Evolutionary conservation across 2,797 vertebrate genomes (phyloP).

Genomic region (Monodelphis domestica): DNA sequence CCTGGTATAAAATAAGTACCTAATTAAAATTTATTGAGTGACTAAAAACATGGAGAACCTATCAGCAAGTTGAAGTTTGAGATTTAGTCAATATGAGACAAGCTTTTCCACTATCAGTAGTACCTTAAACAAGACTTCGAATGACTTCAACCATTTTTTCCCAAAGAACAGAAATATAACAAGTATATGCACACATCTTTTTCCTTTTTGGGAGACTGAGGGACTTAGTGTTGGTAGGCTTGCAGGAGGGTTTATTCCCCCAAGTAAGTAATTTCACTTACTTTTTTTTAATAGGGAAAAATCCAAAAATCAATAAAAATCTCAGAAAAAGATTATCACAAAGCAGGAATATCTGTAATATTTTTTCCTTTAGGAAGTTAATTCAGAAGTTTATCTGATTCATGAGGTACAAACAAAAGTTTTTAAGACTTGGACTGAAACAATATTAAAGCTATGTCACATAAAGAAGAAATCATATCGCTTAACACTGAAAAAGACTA

Average conservation of each 20-base stretch:
- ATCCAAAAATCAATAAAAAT: constrained; percentile 17
- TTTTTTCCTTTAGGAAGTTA: neutral
- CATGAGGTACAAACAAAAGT: constrained; percentile 44
- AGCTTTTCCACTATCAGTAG: neutral
- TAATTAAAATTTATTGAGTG: constrained; percentile 47
- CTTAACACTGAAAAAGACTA: constrained; percentile 10
- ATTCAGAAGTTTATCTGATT: neutral
- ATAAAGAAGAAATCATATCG: constrained; percentile 50
- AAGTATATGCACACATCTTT: neutral
- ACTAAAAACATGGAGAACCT: neutral
- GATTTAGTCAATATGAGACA: neutral
- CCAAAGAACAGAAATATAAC: neutral
- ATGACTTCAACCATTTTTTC: neutral
- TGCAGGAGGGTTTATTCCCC: neutral
- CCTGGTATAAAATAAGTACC: neutral
- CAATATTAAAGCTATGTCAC: constrained; percentile 44
- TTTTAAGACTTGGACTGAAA: constrained; percentile 27
- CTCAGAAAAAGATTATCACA: constrained; percentile 52
- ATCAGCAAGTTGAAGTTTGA: neutral
- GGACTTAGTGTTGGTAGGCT: neutral
- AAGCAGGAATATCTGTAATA: constrained; percentile 53
- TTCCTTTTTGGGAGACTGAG: neutral
- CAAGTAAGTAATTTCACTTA: neutral
- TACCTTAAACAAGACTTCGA: neutral
- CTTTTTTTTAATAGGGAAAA: neutral